Percentiles rank a stretch among this genome's conserved stretches.
Evolutionary conservation across 1,140 invertebrate genomes (phyloP).

Genomic region (Calliphora vicina): DNA sequence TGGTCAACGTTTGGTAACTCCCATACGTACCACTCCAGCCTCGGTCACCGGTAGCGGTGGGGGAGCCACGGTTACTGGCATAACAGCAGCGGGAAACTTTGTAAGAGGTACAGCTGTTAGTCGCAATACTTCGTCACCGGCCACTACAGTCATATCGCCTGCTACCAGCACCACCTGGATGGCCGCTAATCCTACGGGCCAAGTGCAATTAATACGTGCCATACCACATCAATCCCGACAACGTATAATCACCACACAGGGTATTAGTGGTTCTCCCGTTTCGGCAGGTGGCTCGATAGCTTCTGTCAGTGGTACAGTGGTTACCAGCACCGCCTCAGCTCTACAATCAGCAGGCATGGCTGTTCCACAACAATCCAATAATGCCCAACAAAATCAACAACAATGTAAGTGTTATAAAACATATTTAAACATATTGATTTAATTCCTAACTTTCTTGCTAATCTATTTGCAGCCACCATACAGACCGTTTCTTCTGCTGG

Average conservation of each 20-base stretch:
- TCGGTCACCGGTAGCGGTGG: neutral
- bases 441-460: constrained; percentile 7
- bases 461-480: constrained; percentile 41
- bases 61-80: constrained; percentile 48
- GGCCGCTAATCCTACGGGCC: constrained; percentile 48
- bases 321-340: constrained; percentile 45
- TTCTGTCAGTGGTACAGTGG: constrained; percentile 40
- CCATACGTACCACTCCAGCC: constrained; percentile 52
- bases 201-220: constrained; percentile 58
- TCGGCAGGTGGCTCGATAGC: constrained; percentile 43
- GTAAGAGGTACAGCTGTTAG: constrained; percentile 47
- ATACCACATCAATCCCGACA: constrained; percentile 55
- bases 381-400: constrained; percentile 37
- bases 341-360: neutral
- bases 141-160: constrained; percentile 58
- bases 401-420: constrained; percentile 38
- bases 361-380: constrained; percentile 34
- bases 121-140: constrained; percentile 49
- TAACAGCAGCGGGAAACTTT: constrained; percentile 50
- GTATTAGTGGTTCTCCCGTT: constrained; percentile 38
- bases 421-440: neutral
- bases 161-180: constrained; percentile 60
- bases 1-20: constrained; percentile 53
- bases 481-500: constrained; percentile 36
- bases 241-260: constrained; percentile 58